phyloP scores from a whole-genome alignment of 2,888 invertebrate genomes.

The Nemotelus pantherinus region DNA sequence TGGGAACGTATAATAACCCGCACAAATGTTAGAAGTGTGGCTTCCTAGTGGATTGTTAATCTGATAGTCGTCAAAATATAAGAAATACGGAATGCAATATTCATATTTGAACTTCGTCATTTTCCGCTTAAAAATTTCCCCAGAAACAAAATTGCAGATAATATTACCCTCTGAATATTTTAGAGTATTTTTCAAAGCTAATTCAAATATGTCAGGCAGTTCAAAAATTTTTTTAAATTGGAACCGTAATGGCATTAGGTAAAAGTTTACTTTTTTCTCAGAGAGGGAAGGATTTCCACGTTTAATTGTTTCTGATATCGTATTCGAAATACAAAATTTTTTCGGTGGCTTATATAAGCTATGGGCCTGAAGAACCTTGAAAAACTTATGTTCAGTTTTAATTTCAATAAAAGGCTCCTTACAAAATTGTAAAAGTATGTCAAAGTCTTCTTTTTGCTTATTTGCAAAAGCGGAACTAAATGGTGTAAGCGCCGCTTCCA shows the following conservation, averaged over 20 bases:
- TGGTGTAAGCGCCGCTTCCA: background rate
- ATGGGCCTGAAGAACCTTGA: slow-evolving; percentile 44
- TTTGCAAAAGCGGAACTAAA: background rate
- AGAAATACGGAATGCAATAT: slow-evolving; percentile 37
- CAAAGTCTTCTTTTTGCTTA: background rate
- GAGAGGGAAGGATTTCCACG: slow-evolving; percentile 23
- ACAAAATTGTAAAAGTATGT: slow-evolving; percentile 30
- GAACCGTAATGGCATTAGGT: slow-evolving; percentile 46
- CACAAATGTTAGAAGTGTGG: slow-evolving; percentile 40
- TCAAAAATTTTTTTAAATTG: slow-evolving; percentile 46
- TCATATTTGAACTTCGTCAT: slow-evolving; percentile 1
- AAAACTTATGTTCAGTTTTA: slow-evolving; percentile 44
- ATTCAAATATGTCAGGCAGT: slow-evolving; percentile 43
- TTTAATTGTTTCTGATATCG: background rate
- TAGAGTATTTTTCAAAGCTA: slow-evolving; percentile 14
- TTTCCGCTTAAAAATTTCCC: slow-evolving; percentile 43
- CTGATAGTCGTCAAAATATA: slow-evolving; percentile 49
- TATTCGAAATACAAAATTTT: background rate
- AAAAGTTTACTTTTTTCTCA: slow-evolving; percentile 28
- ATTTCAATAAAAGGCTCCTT: slow-evolving; percentile 46
- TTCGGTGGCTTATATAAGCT: slow-evolving; percentile 40
- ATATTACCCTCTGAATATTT: background rate
- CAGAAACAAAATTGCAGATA: slow-evolving; percentile 42
- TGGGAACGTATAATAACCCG: slow-evolving; percentile 48
- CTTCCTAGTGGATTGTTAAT: slow-evolving; percentile 47